phyloP scores from a whole-genome alignment of 2,113 vertebrate genomes.

The Aptenodytes patagonicus region DNA sequence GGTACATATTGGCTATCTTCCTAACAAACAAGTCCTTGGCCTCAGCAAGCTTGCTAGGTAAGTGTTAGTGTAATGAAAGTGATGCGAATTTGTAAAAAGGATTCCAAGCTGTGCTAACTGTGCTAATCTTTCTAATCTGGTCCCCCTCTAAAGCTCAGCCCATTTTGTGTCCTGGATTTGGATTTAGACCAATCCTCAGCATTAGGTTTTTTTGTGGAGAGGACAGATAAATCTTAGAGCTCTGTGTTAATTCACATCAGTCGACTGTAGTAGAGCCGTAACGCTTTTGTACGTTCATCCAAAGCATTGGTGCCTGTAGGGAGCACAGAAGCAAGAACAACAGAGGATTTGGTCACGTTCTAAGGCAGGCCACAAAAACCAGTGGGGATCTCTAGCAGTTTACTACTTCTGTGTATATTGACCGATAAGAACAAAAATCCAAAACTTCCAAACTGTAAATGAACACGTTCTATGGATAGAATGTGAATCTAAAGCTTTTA shows the following conservation, averaged over 20 bases:
- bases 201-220: neutral
- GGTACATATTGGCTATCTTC: slow-evolving; percentile 98
- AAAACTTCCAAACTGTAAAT: neutral
- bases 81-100: slow-evolving; percentile 12
- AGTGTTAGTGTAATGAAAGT: slow-evolving; percentile 50
- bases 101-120: slow-evolving; percentile 24
- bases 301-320: neutral
- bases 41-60: slow-evolving; percentile 98
- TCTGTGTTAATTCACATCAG: neutral
- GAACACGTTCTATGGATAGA: neutral
- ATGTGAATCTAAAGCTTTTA: neutral
- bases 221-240: neutral
- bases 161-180: slow-evolving; percentile 17
- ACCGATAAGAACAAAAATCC: neutral
- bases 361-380: neutral
- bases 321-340: neutral
- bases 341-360: neutral
- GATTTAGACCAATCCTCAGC: neutral
- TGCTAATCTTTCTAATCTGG: slow-evolving; percentile 35
- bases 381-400: neutral
- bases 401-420: neutral
- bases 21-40: slow-evolving; percentile 96
- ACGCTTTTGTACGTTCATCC: neutral
- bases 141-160: neutral
- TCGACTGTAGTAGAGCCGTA: neutral